Evolutionary conservation across 2,888 invertebrate genomes (phyloP).

Genomic region (Alviniconcha strummeri): DNA sequence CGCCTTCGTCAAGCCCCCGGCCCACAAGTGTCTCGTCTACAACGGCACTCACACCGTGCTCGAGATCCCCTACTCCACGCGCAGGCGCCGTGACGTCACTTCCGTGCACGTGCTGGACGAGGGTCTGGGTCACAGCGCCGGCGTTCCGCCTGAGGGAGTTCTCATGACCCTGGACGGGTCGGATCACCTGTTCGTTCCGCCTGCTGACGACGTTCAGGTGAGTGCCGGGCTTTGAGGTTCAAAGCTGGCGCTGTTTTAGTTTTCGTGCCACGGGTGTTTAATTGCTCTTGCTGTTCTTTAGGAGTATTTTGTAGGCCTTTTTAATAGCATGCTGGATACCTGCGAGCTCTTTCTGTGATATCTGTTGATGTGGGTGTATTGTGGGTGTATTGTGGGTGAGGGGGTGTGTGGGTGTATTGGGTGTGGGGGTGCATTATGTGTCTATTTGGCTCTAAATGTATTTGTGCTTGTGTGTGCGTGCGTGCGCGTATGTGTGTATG

Average conservation of each 20-base stretch:
- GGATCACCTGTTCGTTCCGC: conserved; percentile 20
- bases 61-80: conserved; percentile 40
- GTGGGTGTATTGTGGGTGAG: neutral
- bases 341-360: too few relatives aligned
- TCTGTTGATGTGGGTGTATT: neutral
- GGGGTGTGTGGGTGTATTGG: neutral
- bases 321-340: too few relatives aligned
- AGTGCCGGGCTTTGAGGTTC: neutral
- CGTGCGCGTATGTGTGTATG: conserved; percentile 20
- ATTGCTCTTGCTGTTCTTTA: too few relatives aligned
- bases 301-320: too few relatives aligned
- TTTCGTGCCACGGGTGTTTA: too few relatives aligned
- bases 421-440: neutral
- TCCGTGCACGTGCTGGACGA: conserved; percentile 8
- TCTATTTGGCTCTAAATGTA: neutral
- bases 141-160: conserved; percentile 23
- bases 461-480: conserved; percentile 12
- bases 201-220: neutral
- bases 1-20: conserved; percentile 95
- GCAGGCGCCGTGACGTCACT: conserved; percentile 32
- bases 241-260: too few relatives aligned
- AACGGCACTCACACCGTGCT: conserved; percentile 77
- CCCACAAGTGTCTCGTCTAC: conserved; percentile 89
- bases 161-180: conserved; percentile 21
- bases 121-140: neutral